phyloP scores from a whole-genome alignment of 2,888 invertebrate species.

The Holacanthella duospinosa region DNA sequence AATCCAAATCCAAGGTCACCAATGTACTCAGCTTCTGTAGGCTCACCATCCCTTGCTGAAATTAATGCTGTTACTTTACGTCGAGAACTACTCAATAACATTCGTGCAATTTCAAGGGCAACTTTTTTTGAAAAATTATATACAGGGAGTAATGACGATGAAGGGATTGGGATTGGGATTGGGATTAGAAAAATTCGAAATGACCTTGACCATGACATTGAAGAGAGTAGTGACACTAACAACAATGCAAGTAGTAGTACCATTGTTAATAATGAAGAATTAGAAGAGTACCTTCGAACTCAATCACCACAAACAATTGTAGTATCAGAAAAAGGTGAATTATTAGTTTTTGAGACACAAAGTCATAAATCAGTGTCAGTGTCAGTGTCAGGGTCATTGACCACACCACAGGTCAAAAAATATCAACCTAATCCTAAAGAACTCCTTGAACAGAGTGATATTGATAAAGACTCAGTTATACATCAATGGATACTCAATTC shows the following conservation, averaged over 20 bases:
- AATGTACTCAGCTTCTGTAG: neutral
- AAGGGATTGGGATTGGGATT: neutral
- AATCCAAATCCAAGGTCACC: neutral
- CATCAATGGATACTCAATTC: neutral
- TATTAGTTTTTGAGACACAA: neutral
- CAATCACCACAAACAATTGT: neutral
- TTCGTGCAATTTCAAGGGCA: conserved; percentile 32
- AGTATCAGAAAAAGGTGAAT: neutral
- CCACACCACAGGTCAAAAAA: too few species aligned
- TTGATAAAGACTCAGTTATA: neutral
- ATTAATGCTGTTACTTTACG: conserved; percentile 28
- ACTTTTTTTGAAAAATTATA: conserved; percentile 15
- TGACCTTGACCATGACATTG: neutral
- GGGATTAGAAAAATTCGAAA: too few species aligned
- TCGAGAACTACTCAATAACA: conserved; percentile 33
- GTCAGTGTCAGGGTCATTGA: neutral
- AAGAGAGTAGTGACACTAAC: neutral
- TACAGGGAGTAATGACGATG: neutral
- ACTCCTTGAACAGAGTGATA: neutral
- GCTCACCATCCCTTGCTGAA: neutral
- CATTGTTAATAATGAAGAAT: neutral
- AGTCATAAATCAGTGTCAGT: neutral
- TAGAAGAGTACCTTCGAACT: neutral
- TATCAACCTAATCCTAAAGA: neutral
- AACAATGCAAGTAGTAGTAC: neutral